Percentiles rank a stretch among this genome's conserved stretches.
These are phyloP conservation scores for Scolopax rusticola DNA, from an alignment of 2,797 vertebrate species.

Conservation along the genomic window DNA sequence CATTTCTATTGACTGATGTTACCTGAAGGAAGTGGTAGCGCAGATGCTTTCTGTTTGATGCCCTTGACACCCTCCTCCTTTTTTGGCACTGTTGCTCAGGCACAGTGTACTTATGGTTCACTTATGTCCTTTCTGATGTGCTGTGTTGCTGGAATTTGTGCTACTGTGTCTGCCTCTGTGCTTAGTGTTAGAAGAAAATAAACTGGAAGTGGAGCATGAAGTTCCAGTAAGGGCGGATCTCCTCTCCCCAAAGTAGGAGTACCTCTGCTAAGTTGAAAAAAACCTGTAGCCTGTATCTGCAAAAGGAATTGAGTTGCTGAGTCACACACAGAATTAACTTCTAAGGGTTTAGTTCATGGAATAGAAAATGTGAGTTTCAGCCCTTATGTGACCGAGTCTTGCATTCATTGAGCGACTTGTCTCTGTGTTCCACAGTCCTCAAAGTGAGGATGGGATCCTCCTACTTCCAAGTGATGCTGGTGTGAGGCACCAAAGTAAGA, in stretches of 20 bases:
- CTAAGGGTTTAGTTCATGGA: background rate
- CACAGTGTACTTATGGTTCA: accelerated
- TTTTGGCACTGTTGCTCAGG: background rate
- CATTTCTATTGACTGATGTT: background rate
- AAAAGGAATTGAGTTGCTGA: background rate
- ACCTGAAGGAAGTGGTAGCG: background rate
- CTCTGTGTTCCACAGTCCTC: background rate
- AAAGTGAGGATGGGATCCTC: background rate
- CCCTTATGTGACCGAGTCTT: background rate
- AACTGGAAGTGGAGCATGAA: background rate
- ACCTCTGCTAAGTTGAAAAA: background rate
- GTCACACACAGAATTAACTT: background rate
- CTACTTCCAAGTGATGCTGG: background rate
- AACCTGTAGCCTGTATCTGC: background rate
- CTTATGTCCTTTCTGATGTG: background rate
- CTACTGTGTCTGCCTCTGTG: background rate
- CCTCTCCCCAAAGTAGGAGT: background rate
- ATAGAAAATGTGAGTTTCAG: background rate
- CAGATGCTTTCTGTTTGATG: background rate
- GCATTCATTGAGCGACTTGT: background rate
- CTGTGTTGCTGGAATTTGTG: background rate
- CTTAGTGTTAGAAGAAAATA: background rate
- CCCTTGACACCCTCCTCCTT: background rate
- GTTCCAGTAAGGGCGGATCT: background rate
- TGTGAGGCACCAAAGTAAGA: background rate